Evolutionary conservation across 2,888 invertebrate genomes (phyloP).

Genomic region (Nephrotoma guestfalica): DNA sequence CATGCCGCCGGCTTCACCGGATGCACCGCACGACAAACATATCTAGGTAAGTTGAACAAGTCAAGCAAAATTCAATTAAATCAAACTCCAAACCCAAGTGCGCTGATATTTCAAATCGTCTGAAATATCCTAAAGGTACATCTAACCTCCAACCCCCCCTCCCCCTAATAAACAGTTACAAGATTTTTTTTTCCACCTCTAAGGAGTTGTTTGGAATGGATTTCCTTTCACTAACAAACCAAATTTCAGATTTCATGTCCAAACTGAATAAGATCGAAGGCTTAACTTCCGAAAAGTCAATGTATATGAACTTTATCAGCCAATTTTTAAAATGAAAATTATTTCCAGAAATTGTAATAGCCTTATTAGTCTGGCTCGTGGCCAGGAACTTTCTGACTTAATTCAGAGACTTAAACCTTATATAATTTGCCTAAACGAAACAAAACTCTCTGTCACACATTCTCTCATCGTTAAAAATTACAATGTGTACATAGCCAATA

Average conservation of each 20-base stretch:
- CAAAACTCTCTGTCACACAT: not conserved
- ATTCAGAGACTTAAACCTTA: not conserved
- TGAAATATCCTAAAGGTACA: too few species aligned
- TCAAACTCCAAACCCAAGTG: not conserved
- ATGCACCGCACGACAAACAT: not conserved
- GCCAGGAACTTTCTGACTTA: not conserved
- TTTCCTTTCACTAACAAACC: not conserved
- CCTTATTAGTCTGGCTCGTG: not conserved
- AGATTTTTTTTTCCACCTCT: not conserved
- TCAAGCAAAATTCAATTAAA: not conserved
- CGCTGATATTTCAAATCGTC: not conserved
- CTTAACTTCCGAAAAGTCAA: not conserved
- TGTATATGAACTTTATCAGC: not conserved
- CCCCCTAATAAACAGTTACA: not conserved
- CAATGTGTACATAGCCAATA: not conserved
- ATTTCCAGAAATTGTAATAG: not conserved
- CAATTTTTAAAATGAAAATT: not conserved
- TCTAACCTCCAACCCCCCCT: too few species aligned
- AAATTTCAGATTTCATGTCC: not conserved
- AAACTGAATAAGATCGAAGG: not conserved
- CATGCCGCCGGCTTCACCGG: not conserved
- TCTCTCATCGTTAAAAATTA: not conserved
- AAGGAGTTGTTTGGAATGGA: not conserved
- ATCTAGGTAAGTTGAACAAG: not conserved
- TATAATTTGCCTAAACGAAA: not conserved